Conservation (phyloP, 2,113 vertebrate species). For the Sterrhoptilus dennistouni region DNA sequence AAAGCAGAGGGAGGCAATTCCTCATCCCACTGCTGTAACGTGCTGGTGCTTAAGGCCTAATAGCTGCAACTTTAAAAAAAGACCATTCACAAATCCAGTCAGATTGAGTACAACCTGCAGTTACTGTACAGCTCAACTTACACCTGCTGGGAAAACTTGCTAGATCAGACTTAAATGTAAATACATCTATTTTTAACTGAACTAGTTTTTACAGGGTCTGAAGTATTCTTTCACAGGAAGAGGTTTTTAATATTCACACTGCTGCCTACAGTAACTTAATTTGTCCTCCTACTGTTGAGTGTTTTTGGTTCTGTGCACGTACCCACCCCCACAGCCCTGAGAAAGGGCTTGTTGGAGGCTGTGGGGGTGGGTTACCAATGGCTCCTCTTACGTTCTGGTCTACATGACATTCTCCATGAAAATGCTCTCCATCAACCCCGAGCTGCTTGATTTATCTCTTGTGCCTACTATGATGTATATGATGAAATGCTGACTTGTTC, state of each 20-base stretch:
- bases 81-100: neutral
- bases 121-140: constrained; percentile 62
- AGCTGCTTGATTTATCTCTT: constrained; percentile 71
- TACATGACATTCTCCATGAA: constrained; percentile 44
- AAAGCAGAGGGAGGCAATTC: neutral
- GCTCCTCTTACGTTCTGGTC: constrained; percentile 30
- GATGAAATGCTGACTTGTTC: constrained; percentile 69
- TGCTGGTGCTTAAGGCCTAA: constrained; percentile 60
- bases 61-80: constrained; percentile 36
- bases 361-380: constrained; percentile 30
- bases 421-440: neutral
- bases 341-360: constrained; percentile 3
- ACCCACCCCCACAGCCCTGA: neutral
- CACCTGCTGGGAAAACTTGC: constrained; percentile 60
- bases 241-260: constrained; percentile 64
- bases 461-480: constrained; percentile 71
- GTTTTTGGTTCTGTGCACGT: constrained; percentile 50
- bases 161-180: constrained; percentile 70
- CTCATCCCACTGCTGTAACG: constrained; percentile 19
- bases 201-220: constrained; percentile 72
- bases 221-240: constrained; percentile 69
- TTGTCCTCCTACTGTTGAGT: constrained; percentile 55
- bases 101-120: constrained; percentile 51
- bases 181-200: constrained; percentile 74
- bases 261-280: constrained; percentile 56